Conservation (phyloP, 2,113 vertebrate species). For the Ctenodactylus gundi region DNA sequence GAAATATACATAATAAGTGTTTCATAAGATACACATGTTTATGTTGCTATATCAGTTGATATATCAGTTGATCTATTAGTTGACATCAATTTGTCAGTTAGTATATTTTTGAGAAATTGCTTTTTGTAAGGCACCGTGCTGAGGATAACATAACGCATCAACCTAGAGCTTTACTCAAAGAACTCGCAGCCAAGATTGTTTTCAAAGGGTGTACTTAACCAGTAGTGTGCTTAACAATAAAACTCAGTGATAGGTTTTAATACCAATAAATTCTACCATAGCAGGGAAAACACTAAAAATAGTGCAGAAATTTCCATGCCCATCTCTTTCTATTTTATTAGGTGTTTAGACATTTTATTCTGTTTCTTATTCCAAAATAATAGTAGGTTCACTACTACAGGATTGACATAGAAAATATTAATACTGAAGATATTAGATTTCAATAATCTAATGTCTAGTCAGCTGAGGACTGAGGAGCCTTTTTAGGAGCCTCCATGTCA, state of each 20-base stretch:
- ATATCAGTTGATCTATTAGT: background rate
- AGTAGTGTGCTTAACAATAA: background rate
- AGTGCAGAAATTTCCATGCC: background rate
- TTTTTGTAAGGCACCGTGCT: background rate
- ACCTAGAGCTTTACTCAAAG: background rate
- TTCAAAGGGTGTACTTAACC: background rate
- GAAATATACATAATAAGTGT: background rate
- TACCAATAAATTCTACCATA: background rate
- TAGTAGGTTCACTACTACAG: background rate
- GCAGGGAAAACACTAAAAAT: background rate
- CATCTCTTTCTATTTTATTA: background rate
- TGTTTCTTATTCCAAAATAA: background rate
- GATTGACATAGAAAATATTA: background rate
- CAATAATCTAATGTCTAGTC: background rate
- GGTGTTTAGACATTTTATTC: background rate
- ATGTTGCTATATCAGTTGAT: background rate
- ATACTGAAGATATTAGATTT: background rate
- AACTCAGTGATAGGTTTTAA: background rate
- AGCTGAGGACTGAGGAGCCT: background rate
- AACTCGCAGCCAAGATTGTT: background rate
- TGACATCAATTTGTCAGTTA: constrained; percentile 4
- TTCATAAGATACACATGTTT: constrained; percentile 15
- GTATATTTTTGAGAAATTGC: background rate
- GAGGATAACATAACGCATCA: background rate
- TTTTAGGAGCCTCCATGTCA: background rate